These are phyloP conservation scores for Tyrannus savana DNA, from an alignment of 2,113 vertebrate species.

Conservation along the genomic window DNA sequence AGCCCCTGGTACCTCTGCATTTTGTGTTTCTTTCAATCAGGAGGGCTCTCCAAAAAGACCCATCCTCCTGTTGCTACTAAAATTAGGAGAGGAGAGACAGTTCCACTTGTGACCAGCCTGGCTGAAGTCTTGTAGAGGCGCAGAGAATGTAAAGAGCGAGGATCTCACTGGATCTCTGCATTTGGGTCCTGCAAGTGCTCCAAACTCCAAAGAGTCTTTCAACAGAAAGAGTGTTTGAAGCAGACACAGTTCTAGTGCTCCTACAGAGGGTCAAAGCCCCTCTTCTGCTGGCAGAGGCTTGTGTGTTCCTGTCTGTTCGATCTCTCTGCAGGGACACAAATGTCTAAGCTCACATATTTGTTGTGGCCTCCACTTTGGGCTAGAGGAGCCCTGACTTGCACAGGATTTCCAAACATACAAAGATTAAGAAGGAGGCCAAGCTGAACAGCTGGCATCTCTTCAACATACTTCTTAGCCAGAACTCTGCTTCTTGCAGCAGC, in stretches of 20 bases:
- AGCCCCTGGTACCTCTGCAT: background rate
- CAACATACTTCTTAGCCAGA: background rate
- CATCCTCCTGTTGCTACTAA: background rate
- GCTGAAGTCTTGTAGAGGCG: background rate
- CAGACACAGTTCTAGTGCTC: background rate
- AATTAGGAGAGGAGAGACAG: background rate
- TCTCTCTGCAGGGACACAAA: background rate
- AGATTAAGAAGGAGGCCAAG: background rate
- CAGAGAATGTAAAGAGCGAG: background rate
- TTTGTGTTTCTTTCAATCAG: background rate
- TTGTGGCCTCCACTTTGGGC: background rate
- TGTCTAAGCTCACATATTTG: background rate
- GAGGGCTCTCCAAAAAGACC: accelerated
- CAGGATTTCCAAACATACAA: slow-evolving; percentile 21
- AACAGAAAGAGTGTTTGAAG: background rate
- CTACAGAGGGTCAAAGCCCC: background rate
- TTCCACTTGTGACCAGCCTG: background rate
- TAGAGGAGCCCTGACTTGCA: background rate
- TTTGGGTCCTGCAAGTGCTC: background rate
- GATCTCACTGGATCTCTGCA: background rate
- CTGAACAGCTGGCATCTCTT: background rate
- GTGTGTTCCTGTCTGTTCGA: background rate
- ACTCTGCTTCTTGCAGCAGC: background rate
- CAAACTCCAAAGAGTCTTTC: background rate
- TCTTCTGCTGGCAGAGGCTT: background rate